Evolutionary conservation across 1,140 invertebrate genomes (phyloP).

Genomic region (Sarcophaga peregrina): DNA sequence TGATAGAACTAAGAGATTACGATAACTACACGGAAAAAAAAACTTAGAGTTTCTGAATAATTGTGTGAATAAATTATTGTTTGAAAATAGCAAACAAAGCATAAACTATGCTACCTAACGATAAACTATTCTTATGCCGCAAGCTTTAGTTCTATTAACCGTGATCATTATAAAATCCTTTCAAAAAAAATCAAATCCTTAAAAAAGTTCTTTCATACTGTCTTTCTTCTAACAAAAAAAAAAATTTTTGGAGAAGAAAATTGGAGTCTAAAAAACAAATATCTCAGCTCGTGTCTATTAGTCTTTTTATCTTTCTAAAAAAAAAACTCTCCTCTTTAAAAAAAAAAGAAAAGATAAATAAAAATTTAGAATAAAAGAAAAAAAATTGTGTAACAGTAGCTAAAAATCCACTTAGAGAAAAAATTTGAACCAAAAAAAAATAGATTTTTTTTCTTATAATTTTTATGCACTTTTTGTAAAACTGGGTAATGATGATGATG

Average conservation of each 20-base stretch:
- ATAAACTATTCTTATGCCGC: no score
- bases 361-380: not conserved
- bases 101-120: no score
- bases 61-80: no score
- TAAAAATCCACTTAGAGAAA: conserved; percentile 11
- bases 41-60: no score
- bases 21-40: no score
- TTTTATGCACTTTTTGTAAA: not conserved
- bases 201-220: not conserved
- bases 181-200: not conserved
- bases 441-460: not conserved
- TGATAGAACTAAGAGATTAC: no score
- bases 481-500: not conserved
- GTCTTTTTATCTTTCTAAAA: not conserved
- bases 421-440: not conserved
- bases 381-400: not conserved
- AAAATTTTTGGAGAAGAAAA: no score
- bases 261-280: not conserved
- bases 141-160: no score
- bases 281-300: not conserved
- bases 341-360: not conserved
- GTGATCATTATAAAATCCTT: not conserved
- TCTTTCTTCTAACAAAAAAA: not conserved
- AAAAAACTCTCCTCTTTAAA: not conserved
- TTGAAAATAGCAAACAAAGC: no score